Evolutionary conservation across 2,797 vertebrate species (phyloP).

Genomic region (Takifugu ocellatus): DNA sequence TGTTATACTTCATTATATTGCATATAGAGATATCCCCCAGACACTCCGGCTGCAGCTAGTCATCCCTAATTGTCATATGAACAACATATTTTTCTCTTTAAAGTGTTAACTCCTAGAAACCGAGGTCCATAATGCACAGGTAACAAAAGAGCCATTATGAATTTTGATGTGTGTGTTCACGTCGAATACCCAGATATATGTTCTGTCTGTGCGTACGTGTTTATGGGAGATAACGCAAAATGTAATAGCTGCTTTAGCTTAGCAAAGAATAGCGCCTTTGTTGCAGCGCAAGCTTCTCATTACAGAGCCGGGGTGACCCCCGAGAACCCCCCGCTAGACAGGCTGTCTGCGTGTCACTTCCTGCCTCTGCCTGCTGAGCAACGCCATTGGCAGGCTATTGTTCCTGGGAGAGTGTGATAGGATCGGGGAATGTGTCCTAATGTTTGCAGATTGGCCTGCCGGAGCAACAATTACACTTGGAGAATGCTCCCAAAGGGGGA

Average conservation of each 20-base stretch:
- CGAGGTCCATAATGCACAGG: slow-evolving; percentile 32
- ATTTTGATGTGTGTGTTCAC: background rate
- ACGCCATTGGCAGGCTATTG: slow-evolving; percentile 69
- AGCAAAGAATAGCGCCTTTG: slow-evolving; percentile 66
- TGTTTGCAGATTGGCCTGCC: slow-evolving; percentile 74
- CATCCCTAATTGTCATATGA: slow-evolving; percentile 52
- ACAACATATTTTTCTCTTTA: slow-evolving; percentile 50
- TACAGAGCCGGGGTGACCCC: slow-evolving; percentile 67
- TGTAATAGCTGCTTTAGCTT: slow-evolving; percentile 18
- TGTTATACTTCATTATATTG: slow-evolving; percentile 35
- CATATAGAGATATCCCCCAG: slow-evolving; percentile 24
- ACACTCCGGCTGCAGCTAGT: slow-evolving; percentile 6
- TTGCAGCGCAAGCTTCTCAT: slow-evolving; percentile 58
- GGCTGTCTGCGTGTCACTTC: slow-evolving; percentile 73
- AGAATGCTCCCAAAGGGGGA: slow-evolving; percentile 58
- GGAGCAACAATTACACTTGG: slow-evolving; percentile 70
- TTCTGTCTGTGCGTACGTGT: slow-evolving; percentile 59
- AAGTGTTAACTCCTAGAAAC: slow-evolving; percentile 59
- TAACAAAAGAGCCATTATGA: slow-evolving; percentile 48
- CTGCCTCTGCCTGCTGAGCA: slow-evolving; percentile 53
- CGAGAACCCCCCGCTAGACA: slow-evolving; percentile 55
- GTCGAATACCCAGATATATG: slow-evolving; percentile 34
- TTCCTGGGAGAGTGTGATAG: slow-evolving; percentile 67
- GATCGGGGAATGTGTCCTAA: slow-evolving; percentile 71
- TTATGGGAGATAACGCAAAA: slow-evolving; percentile 64